These are phyloP conservation scores for Sebastes taczanowskii DNA, from an alignment of 2,797 vertebrate genomes.

Conservation along the genomic window DNA sequence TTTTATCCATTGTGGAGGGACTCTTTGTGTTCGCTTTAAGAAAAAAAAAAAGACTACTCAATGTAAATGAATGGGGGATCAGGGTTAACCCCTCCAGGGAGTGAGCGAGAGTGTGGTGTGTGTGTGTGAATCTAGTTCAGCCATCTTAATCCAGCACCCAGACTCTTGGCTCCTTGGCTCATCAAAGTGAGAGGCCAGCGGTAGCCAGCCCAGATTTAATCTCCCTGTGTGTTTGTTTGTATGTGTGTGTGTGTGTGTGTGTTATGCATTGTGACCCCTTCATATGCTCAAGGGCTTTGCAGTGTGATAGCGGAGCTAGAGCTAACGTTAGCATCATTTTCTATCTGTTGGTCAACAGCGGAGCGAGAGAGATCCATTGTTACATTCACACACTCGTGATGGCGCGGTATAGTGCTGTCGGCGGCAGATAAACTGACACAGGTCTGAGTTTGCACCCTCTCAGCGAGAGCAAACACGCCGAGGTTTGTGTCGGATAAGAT, in stretches of 20 bases:
- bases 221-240: conserved; percentile 72
- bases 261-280: conserved; percentile 58
- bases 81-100: conserved; percentile 56
- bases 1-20: conserved; percentile 65
- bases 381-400: conserved; percentile 21
- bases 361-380: conserved; percentile 31
- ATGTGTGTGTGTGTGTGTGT: conserved; percentile 58
- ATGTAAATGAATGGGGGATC: conserved; percentile 78
- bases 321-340: conserved; percentile 66
- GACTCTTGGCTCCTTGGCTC: conserved; percentile 81
- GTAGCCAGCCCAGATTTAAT: conserved; percentile 76
- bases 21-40: conserved; percentile 58
- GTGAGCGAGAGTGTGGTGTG: conserved; percentile 28
- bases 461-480: conserved; percentile 38
- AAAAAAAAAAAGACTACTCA: conserved; percentile 61
- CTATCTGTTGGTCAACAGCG: conserved; percentile 56
- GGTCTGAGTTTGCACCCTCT: conserved; percentile 49
- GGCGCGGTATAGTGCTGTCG: conserved; percentile 29
- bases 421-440: conserved; percentile 54
- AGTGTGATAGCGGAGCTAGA: conserved; percentile 46
- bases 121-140: conserved; percentile 71
- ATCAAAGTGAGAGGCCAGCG: conserved; percentile 79
- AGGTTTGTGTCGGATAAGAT: conserved; percentile 21
- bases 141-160: conserved; percentile 82
- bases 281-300: conserved; percentile 58